Base-by-base conservation (phyloP, 2,113 vertebrate genomes). In the Platycercus adscitus region DNA sequence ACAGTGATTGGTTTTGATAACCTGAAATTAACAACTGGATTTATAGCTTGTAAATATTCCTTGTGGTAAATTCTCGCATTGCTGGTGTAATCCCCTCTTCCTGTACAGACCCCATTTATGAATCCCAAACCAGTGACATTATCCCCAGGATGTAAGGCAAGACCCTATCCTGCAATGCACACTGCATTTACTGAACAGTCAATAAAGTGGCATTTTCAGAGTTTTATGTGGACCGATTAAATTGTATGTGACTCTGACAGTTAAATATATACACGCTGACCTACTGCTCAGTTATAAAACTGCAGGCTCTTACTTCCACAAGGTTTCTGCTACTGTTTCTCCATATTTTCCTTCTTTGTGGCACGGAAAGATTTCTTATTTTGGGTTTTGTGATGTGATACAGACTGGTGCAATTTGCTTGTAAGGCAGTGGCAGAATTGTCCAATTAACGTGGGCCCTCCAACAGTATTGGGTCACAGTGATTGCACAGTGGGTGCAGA, bases 21-120 rank as follows among this genome's bases (percentile, higher is more conserved):
- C 92, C 97, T 94, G 95, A 97, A 97, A 98, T 97, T 97, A 98
- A 96, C 96, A 97, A 77, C 94, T 93, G 86, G 94, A 97, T 98
- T 98, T 98, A 97, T 96, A 97, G 97, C 93, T 97, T 97, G 96
- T 97, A 98, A 97, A 97, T 93, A 91, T 82, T 96, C 79, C 80
- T 97, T 73, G 92, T 85, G 97, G 96, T 56, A 56, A 97, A 96
- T 96, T 98, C 96, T 97, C 52, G 14, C 95, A 87, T 95, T 95
- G 95, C 89, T 41, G 17, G 47, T 41, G 33, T 94, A 96, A 98
- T 95, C 95, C 89, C 64, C 77, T 96, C 93, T 98, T 98, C 97
- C 98, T 81, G 75, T 68, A 58, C 65, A 91, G 96, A 92, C 75
- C 93, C 96, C 56, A 52, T 97, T 96, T 94, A 95, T 72, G 95